Conservation (phyloP, 1,140 invertebrate species). For the Aphaenogaster ashmeadi region DNA sequence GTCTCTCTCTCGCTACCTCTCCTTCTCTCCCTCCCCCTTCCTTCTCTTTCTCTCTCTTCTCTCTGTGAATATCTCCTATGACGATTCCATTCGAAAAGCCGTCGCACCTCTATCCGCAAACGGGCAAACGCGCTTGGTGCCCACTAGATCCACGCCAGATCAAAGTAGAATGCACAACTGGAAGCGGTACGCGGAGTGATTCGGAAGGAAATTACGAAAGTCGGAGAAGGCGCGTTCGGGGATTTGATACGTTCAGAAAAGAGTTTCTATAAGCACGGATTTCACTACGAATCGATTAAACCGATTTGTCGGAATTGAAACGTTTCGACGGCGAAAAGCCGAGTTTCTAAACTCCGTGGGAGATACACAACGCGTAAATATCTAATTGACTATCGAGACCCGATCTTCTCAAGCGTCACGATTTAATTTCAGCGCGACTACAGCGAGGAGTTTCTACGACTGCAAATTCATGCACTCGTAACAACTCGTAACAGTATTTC, state of each 20-base stretch:
- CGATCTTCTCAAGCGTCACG: constrained; percentile 47
- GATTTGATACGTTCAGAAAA: background rate
- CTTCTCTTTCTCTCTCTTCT: constrained; percentile 25
- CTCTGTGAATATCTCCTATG: constrained; percentile 39
- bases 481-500: constrained; percentile 50
- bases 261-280: background rate
- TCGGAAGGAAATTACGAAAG: background rate
- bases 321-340: background rate
- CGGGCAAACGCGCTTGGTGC: too few relatives aligned
- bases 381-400: constrained; percentile 38
- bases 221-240: background rate
- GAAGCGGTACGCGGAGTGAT: background rate
- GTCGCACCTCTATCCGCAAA: background rate
- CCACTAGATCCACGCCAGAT: constrained; percentile 9
- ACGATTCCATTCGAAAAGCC: constrained; percentile 25
- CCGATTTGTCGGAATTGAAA: constrained; percentile 8
- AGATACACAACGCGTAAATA: background rate
- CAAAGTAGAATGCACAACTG: background rate
- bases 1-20: constrained; percentile 48
- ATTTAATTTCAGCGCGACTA: constrained; percentile 19
- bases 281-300: background rate
- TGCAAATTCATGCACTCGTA: constrained; percentile 38
- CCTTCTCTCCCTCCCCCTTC: constrained; percentile 15
- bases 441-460: constrained; percentile 20
- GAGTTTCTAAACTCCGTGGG: background rate